Evolutionary conservation across 2,888 invertebrate genomes (phyloP).

Genomic region (Clunio marinus): DNA sequence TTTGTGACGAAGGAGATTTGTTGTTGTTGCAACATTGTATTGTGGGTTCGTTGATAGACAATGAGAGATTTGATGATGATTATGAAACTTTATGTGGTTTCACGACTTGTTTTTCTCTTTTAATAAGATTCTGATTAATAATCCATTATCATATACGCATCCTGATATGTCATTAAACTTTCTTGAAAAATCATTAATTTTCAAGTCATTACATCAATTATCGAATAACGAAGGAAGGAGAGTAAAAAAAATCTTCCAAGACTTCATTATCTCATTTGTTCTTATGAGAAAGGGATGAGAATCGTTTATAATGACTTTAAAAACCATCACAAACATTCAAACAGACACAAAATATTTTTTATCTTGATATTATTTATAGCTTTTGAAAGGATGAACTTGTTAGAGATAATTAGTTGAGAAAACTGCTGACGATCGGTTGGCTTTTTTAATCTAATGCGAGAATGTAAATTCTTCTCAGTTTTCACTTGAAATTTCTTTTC

Average conservation of each 20-base stretch:
- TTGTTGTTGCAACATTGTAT: not conserved
- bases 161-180: constrained; percentile 30
- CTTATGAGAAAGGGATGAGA: not conserved
- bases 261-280: constrained; percentile 30
- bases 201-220: constrained; percentile 32
- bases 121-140: too few species aligned
- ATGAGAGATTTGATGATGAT: not conserved
- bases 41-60: not conserved
- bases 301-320: not conserved
- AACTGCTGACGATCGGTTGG: not conserved
- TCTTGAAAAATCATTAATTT: constrained; percentile 31
- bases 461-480: too few species aligned
- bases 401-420: constrained; percentile 7
- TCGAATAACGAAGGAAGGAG: constrained; percentile 10
- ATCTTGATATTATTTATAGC: not conserved
- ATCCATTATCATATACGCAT: too few species aligned
- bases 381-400: constrained; percentile 28
- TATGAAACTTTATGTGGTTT: not conserved
- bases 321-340: not conserved
- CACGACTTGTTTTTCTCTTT: too few species aligned
- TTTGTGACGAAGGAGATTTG: too few species aligned
- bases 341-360: not conserved
- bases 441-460: too few species aligned
- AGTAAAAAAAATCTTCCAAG: too few species aligned
- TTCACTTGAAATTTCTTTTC: too few species aligned